Conservation (phyloP, 1,140 invertebrate genomes). For the Chionoecetes opilio region DNA sequence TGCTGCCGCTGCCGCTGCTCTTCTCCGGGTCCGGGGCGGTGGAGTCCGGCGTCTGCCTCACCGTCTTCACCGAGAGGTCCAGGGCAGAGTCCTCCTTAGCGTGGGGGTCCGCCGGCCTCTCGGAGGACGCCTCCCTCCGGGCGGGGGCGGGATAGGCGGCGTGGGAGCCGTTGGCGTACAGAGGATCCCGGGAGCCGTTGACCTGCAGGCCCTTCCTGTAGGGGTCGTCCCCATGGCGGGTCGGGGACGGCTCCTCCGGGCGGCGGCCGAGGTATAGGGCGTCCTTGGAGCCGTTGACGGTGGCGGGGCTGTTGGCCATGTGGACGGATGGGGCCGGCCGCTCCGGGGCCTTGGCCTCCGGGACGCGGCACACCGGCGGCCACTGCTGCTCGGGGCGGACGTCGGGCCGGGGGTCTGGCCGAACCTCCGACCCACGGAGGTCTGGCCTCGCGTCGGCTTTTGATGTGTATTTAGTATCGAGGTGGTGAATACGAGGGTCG, state of each 20-base stretch:
- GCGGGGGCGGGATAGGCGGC: conserved; percentile 40
- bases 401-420: conserved; percentile 41
- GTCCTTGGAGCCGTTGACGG: conserved; percentile 75
- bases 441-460: conserved; percentile 62
- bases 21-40: conserved; percentile 81
- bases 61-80: conserved; percentile 82
- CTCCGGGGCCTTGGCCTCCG: conserved; percentile 66
- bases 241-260: conserved; percentile 38
- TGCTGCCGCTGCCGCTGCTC: conserved; percentile 33
- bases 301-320: conserved; percentile 48
- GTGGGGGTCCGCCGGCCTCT: conserved; percentile 25
- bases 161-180: conserved; percentile 74
- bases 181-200: conserved; percentile 68
- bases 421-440: conserved; percentile 58
- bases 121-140: conserved; percentile 49
- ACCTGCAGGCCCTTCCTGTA: conserved; percentile 61
- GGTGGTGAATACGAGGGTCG: conserved; percentile 20
- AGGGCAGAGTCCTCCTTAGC: conserved; percentile 81
- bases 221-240: conserved; percentile 61
- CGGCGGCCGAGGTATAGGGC: conserved; percentile 63
- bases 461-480: conserved; percentile 52
- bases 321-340: conserved; percentile 75
- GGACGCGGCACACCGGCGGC: conserved; percentile 49
- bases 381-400: conserved; percentile 43
- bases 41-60: conserved; percentile 81